phyloP scores from a whole-genome alignment of 2,888 invertebrate species.

The Cephalotes varians region DNA sequence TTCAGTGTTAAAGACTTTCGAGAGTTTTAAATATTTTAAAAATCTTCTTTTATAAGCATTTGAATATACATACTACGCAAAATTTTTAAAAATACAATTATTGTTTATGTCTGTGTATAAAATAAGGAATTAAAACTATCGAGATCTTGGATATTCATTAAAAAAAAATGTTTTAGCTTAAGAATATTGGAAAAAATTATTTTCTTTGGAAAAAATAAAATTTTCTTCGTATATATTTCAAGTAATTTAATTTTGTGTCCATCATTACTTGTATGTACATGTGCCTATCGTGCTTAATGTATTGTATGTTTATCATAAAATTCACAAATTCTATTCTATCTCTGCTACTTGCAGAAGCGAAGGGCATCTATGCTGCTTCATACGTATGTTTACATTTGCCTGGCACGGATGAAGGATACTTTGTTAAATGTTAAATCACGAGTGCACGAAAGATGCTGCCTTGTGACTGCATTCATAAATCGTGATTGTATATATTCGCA shows the following conservation, averaged over 20 bases:
- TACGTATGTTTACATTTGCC: conserved; percentile 10
- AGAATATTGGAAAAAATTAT: not conserved
- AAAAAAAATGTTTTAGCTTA: not conserved
- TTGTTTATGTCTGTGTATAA: not conserved
- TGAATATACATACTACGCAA: not conserved
- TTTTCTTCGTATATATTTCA: not conserved
- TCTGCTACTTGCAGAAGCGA: not conserved
- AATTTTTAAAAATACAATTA: not conserved
- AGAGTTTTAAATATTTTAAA: not conserved
- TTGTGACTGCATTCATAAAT: conserved; percentile 4
- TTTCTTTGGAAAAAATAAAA: too few relatives aligned
- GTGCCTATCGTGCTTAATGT: conserved; percentile 31
- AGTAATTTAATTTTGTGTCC: not conserved
- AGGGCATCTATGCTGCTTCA: not conserved
- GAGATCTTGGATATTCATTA: not conserved
- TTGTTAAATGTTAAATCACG: not conserved
- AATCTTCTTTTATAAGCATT: not conserved
- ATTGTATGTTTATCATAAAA: conserved; percentile 27
- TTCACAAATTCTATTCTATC: not conserved
- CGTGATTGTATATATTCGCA: not conserved
- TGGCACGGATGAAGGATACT: not conserved
- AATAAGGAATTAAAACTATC: not conserved
- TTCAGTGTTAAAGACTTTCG: not conserved
- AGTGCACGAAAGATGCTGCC: not conserved
- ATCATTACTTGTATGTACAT: conserved; percentile 11